phyloP scores from a whole-genome alignment of 2,888 invertebrate species.

The Amphipyra tragopoginis region DNA sequence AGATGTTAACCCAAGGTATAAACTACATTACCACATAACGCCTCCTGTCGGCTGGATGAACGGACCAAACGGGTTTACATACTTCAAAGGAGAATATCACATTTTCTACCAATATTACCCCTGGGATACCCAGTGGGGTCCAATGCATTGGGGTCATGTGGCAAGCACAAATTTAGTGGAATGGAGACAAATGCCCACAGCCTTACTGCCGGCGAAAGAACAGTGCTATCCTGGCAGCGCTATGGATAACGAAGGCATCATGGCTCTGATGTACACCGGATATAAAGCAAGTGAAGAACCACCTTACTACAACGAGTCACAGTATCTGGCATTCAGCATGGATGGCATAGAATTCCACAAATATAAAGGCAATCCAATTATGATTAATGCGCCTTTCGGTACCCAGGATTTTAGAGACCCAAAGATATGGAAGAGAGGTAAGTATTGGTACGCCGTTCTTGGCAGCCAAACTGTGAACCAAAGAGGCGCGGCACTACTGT shows the following conservation, averaged over 20 bases:
- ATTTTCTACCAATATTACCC: constrained; percentile 89
- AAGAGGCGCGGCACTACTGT: constrained; percentile 78
- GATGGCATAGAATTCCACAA: constrained; percentile 82
- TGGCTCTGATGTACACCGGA: constrained; percentile 82
- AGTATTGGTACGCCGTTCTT: constrained; percentile 81
- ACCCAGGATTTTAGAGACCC: constrained; percentile 86
- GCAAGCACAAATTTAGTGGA: constrained; percentile 83
- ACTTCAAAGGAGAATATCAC: constrained; percentile 86
- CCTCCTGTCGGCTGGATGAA: constrained; percentile 89
- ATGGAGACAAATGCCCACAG: constrained; percentile 86
- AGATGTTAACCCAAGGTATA: constrained; percentile 75
- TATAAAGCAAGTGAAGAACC: constrained; percentile 65
- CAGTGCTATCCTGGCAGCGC: constrained; percentile 86
- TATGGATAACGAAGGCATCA: constrained; percentile 73
- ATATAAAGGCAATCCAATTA: constrained; percentile 80
- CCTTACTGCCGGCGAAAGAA: constrained; percentile 83
- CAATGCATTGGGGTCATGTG: constrained; percentile 90
- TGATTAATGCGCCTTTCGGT: constrained; percentile 72
- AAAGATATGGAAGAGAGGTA: constrained; percentile 81
- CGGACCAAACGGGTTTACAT: constrained; percentile 89
- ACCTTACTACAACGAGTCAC: constrained; percentile 75
- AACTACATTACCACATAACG: constrained; percentile 78
- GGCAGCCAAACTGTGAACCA: constrained; percentile 79
- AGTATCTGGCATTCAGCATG: constrained; percentile 79
- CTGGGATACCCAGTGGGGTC: constrained; percentile 81